phyloP scores from a whole-genome alignment of 2,888 invertebrate genomes.

The Mamestra brassicae region DNA sequence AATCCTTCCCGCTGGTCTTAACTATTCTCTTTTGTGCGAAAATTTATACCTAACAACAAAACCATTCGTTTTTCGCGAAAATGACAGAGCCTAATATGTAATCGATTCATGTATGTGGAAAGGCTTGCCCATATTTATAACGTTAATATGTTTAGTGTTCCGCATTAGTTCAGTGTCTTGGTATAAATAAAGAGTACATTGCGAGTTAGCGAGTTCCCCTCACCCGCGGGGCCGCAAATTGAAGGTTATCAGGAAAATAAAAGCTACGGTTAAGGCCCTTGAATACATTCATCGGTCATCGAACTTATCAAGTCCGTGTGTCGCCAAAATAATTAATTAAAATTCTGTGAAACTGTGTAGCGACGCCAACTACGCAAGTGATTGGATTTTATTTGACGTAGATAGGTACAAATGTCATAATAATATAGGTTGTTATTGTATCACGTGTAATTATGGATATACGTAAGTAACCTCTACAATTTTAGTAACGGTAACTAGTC shows the following conservation, averaged over 20 bases:
- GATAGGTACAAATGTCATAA: background rate
- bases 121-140: conserved; percentile 9
- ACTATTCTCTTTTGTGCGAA: too few species aligned
- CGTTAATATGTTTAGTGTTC: conserved; percentile 28
- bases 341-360: conserved; percentile 61
- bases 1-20: too few species aligned
- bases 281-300: conserved; percentile 78
- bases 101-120: background rate
- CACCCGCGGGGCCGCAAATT: conserved; percentile 70
- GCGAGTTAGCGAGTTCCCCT: conserved; percentile 60
- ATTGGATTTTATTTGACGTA: conserved; percentile 12
- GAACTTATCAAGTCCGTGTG: conserved; percentile 70
- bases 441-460: background rate
- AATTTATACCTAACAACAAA: too few species aligned
- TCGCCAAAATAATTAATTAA: conserved; percentile 73
- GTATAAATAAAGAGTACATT: conserved; percentile 57
- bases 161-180: conserved; percentile 55
- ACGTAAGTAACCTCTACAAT: background rate
- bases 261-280: conserved; percentile 73
- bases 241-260: conserved; percentile 78
- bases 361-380: conserved; percentile 30
- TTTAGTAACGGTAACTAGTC: background rate
- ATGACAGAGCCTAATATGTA: background rate
- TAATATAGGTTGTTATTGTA: background rate
- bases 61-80: background rate